A percentile compares a stretch with the other conserved stretches of the same genome.
phyloP scores from a whole-genome alignment of 1,140 invertebrate genomes.

The Diorhabda elongata region DNA sequence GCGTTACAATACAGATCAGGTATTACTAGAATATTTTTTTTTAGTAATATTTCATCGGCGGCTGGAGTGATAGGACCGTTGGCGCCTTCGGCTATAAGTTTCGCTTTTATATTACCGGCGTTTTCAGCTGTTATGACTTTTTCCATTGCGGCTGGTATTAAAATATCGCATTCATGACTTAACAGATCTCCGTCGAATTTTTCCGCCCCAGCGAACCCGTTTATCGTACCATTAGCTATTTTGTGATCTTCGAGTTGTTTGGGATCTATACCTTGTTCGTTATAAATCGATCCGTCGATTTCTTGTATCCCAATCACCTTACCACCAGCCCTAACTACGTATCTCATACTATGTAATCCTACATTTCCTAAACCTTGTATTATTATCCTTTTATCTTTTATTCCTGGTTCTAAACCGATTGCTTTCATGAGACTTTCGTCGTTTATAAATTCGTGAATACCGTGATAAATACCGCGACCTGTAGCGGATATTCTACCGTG shows the following conservation, averaged over 20 bases:
- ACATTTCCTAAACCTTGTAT: slow-evolving; percentile 99
- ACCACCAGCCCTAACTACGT: slow-evolving; percentile 91
- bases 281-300: slow-evolving; percentile 88
- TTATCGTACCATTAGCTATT: slow-evolving; percentile 86
- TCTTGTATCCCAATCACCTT: slow-evolving; percentile 93
- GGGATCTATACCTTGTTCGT: slow-evolving; percentile 95
- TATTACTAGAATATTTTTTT: slow-evolving; percentile 93
- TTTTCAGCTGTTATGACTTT: slow-evolving; percentile 95
- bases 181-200: slow-evolving; percentile 83
- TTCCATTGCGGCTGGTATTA: slow-evolving; percentile 95
- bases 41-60: slow-evolving; percentile 91
- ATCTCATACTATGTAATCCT: slow-evolving; percentile 96
- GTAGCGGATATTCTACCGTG: slow-evolving; percentile 97
- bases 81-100: slow-evolving; percentile 96
- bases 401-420: slow-evolving; percentile 92
- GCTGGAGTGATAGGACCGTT: slow-evolving; percentile 98
- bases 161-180: slow-evolving; percentile 95
- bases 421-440: slow-evolving; percentile 96
- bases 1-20: slow-evolving; percentile 97
- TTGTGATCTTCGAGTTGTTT: slow-evolving; percentile 84
- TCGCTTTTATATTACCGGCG: slow-evolving; percentile 86
- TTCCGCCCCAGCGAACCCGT: slow-evolving; percentile 88
- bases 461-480: slow-evolving; percentile 96
- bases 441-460: slow-evolving; percentile 96
- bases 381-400: slow-evolving; percentile 96